These are phyloP conservation scores for Tiphia femorata DNA, from an alignment of 2,888 invertebrate genomes.

Conservation along the genomic window DNA sequence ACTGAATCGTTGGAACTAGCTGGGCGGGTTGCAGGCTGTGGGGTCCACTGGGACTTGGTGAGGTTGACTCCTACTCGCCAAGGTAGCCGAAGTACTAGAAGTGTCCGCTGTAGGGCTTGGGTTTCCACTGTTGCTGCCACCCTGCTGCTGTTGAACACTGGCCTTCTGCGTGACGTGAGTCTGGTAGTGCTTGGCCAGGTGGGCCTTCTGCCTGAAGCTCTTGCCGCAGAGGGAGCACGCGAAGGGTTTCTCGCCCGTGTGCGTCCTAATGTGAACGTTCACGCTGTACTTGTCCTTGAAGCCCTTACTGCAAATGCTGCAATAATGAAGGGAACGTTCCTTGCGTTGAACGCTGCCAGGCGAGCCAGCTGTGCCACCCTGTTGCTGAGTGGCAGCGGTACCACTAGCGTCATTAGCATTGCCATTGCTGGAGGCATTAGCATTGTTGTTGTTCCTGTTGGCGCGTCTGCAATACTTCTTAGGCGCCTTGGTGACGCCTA, in stretches of 20 bases:
- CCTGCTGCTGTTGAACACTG: conserved; percentile 74
- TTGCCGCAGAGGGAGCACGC: conserved; percentile 94
- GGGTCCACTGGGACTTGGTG: conserved; percentile 44
- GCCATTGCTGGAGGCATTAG: conserved; percentile 46
- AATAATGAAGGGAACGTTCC: conserved; percentile 89
- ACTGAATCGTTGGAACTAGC: conserved; percentile 57
- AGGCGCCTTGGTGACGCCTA: conserved; percentile 75
- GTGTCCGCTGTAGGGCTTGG: conserved; percentile 45
- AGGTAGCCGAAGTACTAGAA: background rate
- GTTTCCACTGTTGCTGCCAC: conserved; percentile 28
- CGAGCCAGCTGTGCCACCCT: conserved; percentile 66
- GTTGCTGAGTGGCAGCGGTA: conserved; percentile 38
- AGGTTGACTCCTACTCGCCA: conserved; percentile 35
- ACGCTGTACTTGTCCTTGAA: conserved; percentile 98
- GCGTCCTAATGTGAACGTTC: conserved; percentile 97
- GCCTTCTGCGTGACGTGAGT: conserved; percentile 89
- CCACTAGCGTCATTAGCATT: conserved; percentile 17
- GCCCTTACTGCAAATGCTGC: conserved; percentile 93
- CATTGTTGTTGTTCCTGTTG: conserved; percentile 62
- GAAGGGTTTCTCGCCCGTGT: conserved; percentile 98
- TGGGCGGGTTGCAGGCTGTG: conserved; percentile 50
- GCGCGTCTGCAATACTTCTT: conserved; percentile 81
- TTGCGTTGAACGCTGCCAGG: conserved; percentile 76
- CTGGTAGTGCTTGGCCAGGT: conserved; percentile 93
- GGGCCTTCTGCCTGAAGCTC: conserved; percentile 92